Percentiles rank a stretch among this genome's conserved stretches.
phyloP scores from a whole-genome alignment of 2,888 invertebrate genomes.

The Latrodectus elegans region DNA sequence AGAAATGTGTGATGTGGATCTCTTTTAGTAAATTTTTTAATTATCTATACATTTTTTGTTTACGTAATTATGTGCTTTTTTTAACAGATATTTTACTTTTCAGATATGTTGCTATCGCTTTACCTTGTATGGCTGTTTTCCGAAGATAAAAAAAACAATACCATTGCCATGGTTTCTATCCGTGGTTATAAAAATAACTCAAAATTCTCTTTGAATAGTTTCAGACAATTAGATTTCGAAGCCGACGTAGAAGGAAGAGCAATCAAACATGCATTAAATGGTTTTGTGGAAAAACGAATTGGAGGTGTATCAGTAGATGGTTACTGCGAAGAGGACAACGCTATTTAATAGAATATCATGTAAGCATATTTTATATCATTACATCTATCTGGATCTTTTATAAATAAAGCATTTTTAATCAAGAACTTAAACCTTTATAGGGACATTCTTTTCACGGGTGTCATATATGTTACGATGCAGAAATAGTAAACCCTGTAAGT shows the following conservation, averaged over 20 bases:
- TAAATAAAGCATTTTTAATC: not conserved
- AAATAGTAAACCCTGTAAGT: not conserved
- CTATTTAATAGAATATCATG: slow-evolving; percentile 4
- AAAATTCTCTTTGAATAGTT: slow-evolving; percentile 9
- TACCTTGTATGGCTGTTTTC: not conserved
- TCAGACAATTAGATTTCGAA: slow-evolving; percentile 15
- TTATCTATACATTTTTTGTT: too few species aligned
- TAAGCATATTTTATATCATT: not conserved
- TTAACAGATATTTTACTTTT: not conserved
- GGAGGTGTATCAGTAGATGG: slow-evolving; percentile 15
- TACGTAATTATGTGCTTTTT: too few species aligned
- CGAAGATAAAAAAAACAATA: not conserved
- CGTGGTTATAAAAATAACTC: not conserved
- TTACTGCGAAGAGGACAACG: not conserved
- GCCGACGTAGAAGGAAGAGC: not conserved
- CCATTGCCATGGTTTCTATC: slow-evolving; percentile 18
- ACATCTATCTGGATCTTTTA: not conserved
- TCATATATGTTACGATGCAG: not conserved
- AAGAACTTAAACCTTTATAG: not conserved
- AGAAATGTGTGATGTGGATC: too few species aligned
- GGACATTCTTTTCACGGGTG: slow-evolving; percentile 1
- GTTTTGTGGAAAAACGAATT: not conserved
- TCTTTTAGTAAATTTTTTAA: too few species aligned
- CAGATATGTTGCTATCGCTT: not conserved
- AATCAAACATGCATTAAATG: slow-evolving; percentile 24